phyloP scores from a whole-genome alignment of 2,113 vertebrate species.

The Takifugu bimaculatus region DNA sequence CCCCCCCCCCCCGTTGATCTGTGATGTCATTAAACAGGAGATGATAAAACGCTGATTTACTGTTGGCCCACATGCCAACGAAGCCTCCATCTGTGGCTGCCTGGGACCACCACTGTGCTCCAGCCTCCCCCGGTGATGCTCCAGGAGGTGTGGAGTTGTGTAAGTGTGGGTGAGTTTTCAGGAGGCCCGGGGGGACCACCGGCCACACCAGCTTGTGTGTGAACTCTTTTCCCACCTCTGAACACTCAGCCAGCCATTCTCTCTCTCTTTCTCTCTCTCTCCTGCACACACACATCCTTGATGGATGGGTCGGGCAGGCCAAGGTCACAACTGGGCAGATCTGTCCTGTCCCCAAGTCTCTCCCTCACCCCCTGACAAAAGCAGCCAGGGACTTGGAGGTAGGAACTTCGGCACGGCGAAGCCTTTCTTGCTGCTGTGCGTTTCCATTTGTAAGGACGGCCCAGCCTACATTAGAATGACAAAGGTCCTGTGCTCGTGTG shows the following conservation, averaged over 20 bases:
- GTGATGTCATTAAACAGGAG: constrained; percentile 53
- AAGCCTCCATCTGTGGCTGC: constrained; percentile 43
- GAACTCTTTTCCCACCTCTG: constrained; percentile 71
- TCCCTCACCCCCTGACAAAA: constrained; percentile 63
- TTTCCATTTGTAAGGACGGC: constrained; percentile 69
- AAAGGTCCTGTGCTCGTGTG: constrained; percentile 63
- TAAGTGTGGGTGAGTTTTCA: constrained; percentile 34
- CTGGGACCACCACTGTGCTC: constrained; percentile 35
- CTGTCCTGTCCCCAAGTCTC: constrained; percentile 66
- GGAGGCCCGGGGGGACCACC: constrained; percentile 37
- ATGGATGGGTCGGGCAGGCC: constrained; percentile 78
- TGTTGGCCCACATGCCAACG: constrained; percentile 52
- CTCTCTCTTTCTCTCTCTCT: constrained; percentile 33
- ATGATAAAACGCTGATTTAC: constrained; percentile 71
- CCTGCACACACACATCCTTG: constrained; percentile 54
- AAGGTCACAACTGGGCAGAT: constrained; percentile 77
- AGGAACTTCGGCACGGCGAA: constrained; percentile 72
- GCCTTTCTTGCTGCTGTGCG: constrained; percentile 71
- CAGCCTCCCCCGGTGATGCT: constrained; percentile 20
- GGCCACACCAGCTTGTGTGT: constrained; percentile 65
- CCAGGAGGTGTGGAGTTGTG: constrained; percentile 38
- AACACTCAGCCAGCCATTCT: constrained; percentile 53
- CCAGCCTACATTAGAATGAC: constrained; percentile 74
- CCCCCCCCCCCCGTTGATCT: constrained; percentile 1
- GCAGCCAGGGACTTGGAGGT: constrained; percentile 69